Base-by-base conservation (phyloP, 1,140 invertebrate genomes). In the Stegodyphus mimosarum region DNA sequence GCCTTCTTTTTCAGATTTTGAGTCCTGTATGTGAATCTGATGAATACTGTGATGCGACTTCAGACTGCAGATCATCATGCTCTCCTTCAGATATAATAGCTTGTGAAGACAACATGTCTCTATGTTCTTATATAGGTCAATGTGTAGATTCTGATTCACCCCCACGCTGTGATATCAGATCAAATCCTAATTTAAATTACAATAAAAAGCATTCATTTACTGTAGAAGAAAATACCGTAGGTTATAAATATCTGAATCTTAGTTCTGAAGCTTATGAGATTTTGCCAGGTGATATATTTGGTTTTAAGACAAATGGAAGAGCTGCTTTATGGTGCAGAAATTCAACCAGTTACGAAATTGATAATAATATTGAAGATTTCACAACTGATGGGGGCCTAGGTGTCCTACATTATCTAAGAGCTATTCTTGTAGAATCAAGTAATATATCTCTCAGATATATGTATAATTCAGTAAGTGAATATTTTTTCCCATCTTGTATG, bases 381-480 rank as follows among this genome's bases (percentile, higher is more conserved):
- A 48, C 52, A 7, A 51, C 51, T 55, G 71, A 53, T 17, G 17
- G 51, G 11, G 66, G 11, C 9, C 33, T 84, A 10, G 73, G 81
- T 70, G 73, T 84, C 2, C 6, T 67, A 6, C 81, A 84, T 55
- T 75, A 48, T 55, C n/a, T 69, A 9, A 50, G 72, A 55, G 60
- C 71, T 18, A 55, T 84, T 7, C 10, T 66, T 10, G 48, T 60
- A 18, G 81, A 84, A 17, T 48, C 81, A 15, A 51, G n/a, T 13
- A 75, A 76, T 76, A 33, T 84, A 17, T 18, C 72, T 55, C 55
- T 84, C 10, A 18, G 11, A n/a, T 60, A 74, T 50, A 33, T 50
- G 51, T 84, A 75, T 76, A 76, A 84, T 51, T 50, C 11, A 33
- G 81, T 84, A 33, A 84, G 81, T 84, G 55, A 64, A 15, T 60